phyloP scores from a whole-genome alignment of 2,888 invertebrate species.

The Dryocosmus kuriphilus region DNA sequence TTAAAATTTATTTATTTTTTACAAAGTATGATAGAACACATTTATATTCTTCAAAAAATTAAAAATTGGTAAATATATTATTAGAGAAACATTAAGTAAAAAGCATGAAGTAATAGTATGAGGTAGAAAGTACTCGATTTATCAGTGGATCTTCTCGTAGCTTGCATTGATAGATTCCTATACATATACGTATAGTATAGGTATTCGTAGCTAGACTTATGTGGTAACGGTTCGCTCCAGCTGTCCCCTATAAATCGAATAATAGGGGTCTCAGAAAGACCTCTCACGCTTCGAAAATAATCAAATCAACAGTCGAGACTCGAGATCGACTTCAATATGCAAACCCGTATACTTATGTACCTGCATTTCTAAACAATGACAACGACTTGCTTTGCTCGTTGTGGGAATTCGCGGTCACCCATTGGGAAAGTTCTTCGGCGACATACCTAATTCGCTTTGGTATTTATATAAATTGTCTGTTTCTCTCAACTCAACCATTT shows the following conservation, averaged over 20 bases:
- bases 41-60: too few species aligned
- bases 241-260: constrained; percentile 25
- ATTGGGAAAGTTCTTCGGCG: constrained; percentile 28
- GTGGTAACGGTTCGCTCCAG: constrained; percentile 24
- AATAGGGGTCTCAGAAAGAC: constrained; percentile 17
- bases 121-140: too few species aligned
- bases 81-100: too few species aligned
- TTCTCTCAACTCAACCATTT: constrained; percentile 9
- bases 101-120: too few species aligned
- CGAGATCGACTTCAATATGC: background rate
- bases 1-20: too few species aligned
- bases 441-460: constrained; percentile 5
- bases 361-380: constrained; percentile 30
- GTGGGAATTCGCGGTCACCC: constrained; percentile 19
- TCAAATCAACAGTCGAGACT: constrained; percentile 36
- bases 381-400: constrained; percentile 24
- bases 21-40: too few species aligned
- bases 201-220: too few species aligned
- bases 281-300: constrained; percentile 21
- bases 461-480: constrained; percentile 4
- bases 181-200: background rate
- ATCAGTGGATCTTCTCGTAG: too few species aligned
- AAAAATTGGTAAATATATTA: too few species aligned
- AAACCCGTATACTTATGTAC: constrained; percentile 33
- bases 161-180: too few species aligned